phyloP scores from a whole-genome alignment of 2,888 invertebrate species.

The Volucella zonaria region DNA sequence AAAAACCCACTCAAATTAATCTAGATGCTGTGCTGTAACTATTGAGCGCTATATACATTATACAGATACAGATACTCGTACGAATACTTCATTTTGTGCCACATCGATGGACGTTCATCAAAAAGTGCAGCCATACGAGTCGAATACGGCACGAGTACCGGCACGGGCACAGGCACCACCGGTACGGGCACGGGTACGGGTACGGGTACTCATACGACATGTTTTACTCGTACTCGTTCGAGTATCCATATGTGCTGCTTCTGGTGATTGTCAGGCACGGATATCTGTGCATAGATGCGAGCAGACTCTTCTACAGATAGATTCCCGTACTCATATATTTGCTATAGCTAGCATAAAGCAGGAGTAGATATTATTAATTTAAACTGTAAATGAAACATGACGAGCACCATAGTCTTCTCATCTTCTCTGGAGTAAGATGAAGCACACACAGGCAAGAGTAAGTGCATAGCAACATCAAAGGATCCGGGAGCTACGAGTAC shows the following conservation, averaged over 20 bases:
- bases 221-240: too few species aligned
- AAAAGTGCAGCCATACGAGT: conserved; percentile 54
- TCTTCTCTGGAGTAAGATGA: conserved; percentile 32
- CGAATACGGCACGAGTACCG: conserved; percentile 22
- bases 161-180: neutral
- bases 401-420: conserved; percentile 58
- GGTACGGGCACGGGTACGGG: neutral
- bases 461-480: conserved; percentile 62
- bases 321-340: conserved; percentile 14
- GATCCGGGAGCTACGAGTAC: conserved; percentile 43
- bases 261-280: too few species aligned
- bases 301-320: conserved; percentile 3
- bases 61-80: neutral
- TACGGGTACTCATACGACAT: too few species aligned
- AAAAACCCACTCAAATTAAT: conserved; percentile 64
- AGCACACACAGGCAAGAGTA: conserved; percentile 23
- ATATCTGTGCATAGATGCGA: too few species aligned
- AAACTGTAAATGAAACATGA: conserved; percentile 72
- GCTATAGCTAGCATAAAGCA: conserved; percentile 58
- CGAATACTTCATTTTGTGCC: conserved; percentile 31
- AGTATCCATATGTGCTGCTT: too few species aligned
- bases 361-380: conserved; percentile 72
- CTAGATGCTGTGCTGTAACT: conserved; percentile 59
- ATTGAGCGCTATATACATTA: conserved; percentile 37
- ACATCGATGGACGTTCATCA: conserved; percentile 65